Percentiles rank a stretch among this genome's conserved stretches.
phyloP scores from a whole-genome alignment of 2,888 invertebrate genomes.

The Phlogophora meticulosa region DNA sequence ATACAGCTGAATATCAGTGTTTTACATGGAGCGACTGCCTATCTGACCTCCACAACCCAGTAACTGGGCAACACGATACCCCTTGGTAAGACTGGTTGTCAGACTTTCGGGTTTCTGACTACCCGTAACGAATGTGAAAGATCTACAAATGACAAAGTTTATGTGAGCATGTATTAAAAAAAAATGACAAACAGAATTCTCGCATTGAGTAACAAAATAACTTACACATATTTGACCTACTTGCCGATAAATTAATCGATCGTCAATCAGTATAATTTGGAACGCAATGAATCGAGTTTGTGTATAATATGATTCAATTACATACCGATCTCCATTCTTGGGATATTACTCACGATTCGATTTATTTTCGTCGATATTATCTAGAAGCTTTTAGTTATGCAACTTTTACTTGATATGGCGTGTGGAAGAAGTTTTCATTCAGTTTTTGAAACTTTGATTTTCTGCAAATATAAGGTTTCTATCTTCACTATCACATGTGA shows the following conservation, averaged over 20 bases:
- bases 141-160: too few species aligned
- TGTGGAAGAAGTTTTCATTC: not conserved
- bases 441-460: too few species aligned
- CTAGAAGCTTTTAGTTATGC: constrained; percentile 3
- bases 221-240: constrained; percentile 33
- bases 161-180: too few species aligned
- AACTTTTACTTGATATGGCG: constrained; percentile 10
- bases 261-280: constrained; percentile 23
- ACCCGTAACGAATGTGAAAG: too few species aligned
- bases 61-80: too few species aligned
- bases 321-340: constrained; percentile 37
- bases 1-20: too few species aligned
- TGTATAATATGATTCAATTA: constrained; percentile 24
- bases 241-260: constrained; percentile 36
- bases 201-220: constrained; percentile 31
- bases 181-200: constrained; percentile 8
- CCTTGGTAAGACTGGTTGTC: too few species aligned
- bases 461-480: too few species aligned
- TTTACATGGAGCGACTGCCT: too few species aligned
- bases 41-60: too few species aligned
- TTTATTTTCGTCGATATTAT: constrained; percentile 21
- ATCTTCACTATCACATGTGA: not conserved
- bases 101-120: too few species aligned
- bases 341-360: constrained; percentile 15
- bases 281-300: constrained; percentile 25